Conservation (phyloP, 2,888 invertebrate species). For the Bombyx huttoni region DNA sequence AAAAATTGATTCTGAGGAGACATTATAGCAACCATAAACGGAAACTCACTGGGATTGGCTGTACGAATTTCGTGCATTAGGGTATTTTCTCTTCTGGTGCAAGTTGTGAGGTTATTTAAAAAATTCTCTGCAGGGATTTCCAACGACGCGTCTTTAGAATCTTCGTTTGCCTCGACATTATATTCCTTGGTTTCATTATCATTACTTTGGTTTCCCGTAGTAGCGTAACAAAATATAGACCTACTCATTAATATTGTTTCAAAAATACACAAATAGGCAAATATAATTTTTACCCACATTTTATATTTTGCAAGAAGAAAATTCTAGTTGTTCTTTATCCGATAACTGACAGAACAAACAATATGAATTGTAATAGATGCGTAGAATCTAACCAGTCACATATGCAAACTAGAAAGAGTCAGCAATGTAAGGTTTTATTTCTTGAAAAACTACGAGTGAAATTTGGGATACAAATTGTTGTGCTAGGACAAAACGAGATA, state of each 20-base stretch:
- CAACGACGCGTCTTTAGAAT: constrained; percentile 44
- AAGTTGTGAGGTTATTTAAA: constrained; percentile 16
- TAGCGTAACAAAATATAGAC: background rate
- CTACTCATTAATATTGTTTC: background rate
- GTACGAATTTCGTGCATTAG: constrained; percentile 44
- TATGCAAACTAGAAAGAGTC: too few species aligned
- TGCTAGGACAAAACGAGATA: too few species aligned
- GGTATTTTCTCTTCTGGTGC: constrained; percentile 40
- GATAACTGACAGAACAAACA: too few species aligned
- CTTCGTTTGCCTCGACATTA: constrained; percentile 37
- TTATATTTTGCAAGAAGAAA: background rate
- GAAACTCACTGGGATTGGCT: constrained; percentile 40
- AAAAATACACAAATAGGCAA: background rate
- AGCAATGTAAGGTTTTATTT: too few species aligned
- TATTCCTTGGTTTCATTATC: constrained; percentile 49
- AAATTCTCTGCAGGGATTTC: constrained; percentile 33
- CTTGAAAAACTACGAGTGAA: too few species aligned
- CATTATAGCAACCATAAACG: constrained; percentile 54
- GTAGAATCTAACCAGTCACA: too few species aligned
- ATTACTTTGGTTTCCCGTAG: constrained; percentile 46
- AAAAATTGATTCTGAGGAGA: constrained; percentile 49
- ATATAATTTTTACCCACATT: background rate
- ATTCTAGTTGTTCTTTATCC: too few species aligned
- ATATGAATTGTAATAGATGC: too few species aligned
- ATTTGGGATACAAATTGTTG: too few species aligned